Percentiles rank a stretch among this genome's conserved stretches.
Conservation (phyloP, 2,888 invertebrate species). For the Sycophila texana region DNA sequence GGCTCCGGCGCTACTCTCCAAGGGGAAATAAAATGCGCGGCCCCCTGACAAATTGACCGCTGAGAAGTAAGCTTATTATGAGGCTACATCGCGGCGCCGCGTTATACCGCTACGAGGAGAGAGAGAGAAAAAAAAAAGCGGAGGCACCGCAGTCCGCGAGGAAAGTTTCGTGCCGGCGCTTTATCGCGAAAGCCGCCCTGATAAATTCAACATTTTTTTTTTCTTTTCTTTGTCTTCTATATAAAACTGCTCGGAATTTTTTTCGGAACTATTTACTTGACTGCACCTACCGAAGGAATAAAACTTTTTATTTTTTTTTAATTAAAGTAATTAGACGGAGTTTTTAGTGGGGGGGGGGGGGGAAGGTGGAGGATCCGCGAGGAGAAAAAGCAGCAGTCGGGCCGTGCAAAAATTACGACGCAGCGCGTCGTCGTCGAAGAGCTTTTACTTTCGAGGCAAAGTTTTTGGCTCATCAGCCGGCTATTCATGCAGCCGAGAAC, state of each 20-base stretch:
- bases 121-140: neutral
- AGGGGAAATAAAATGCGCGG: slow-evolving; percentile 65
- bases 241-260: too few relatives aligned
- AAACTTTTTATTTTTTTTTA: slow-evolving; percentile 7
- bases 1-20: slow-evolving; percentile 50
- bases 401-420: slow-evolving; percentile 42
- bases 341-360: slow-evolving; percentile 12
- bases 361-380: too few relatives aligned
- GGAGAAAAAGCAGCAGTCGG: slow-evolving; percentile 4
- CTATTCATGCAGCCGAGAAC: slow-evolving; percentile 47
- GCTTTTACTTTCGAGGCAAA: slow-evolving; percentile 51
- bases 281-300: neutral
- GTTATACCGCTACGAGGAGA: neutral
- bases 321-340: slow-evolving; percentile 43
- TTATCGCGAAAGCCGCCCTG: too few relatives aligned
- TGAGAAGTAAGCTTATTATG: slow-evolving; percentile 66
- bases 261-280: too few relatives aligned
- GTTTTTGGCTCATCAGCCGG: slow-evolving; percentile 54
- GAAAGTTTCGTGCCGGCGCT: neutral
- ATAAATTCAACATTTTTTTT: too few relatives aligned
- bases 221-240: too few relatives aligned
- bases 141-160: neutral
- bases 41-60: slow-evolving; percentile 66
- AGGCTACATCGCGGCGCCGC: slow-evolving; percentile 36
- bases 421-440: slow-evolving; percentile 30